Percentiles rank a stretch among this genome's conserved stretches.
phyloP scores from a whole-genome alignment of 2,888 invertebrate genomes.

The Prosapia bicincta region DNA sequence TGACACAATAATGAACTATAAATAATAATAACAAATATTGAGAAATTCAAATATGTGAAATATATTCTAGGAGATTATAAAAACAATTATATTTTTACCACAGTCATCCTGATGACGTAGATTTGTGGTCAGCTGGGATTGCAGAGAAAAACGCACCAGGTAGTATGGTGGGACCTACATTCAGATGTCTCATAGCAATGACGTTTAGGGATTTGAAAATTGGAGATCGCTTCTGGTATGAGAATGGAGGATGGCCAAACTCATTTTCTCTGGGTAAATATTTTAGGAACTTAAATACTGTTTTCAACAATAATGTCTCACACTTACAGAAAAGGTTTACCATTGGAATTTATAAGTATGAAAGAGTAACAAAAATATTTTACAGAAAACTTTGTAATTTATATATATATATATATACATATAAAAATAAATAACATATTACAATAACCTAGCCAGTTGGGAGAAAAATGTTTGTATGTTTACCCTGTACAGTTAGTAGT shows the following conservation, averaged over 20 bases:
- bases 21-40: no score
- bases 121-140: slow-evolving; percentile 48
- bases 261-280: slow-evolving; percentile 45
- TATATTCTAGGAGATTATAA: no score
- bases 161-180: slow-evolving; percentile 50
- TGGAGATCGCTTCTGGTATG: slow-evolving; percentile 54
- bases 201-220: slow-evolving; percentile 48
- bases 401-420: no score
- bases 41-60: no score
- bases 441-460: no score
- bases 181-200: slow-evolving; percentile 50
- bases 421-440: no score
- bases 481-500: no score
- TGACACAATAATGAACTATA: no score
- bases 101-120: slow-evolving; percentile 46
- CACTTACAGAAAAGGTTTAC: slow-evolving; percentile 3
- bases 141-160: slow-evolving; percentile 49
- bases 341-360: not conserved
- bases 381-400: no score
- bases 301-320: not conserved
- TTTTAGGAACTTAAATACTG: not conserved
- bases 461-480: no score
- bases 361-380: not conserved
- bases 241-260: slow-evolving; percentile 47
- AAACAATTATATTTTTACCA: not conserved